Conservation (phyloP, 2,113 vertebrate species). For the Xiphophorus maculatus region DNA sequence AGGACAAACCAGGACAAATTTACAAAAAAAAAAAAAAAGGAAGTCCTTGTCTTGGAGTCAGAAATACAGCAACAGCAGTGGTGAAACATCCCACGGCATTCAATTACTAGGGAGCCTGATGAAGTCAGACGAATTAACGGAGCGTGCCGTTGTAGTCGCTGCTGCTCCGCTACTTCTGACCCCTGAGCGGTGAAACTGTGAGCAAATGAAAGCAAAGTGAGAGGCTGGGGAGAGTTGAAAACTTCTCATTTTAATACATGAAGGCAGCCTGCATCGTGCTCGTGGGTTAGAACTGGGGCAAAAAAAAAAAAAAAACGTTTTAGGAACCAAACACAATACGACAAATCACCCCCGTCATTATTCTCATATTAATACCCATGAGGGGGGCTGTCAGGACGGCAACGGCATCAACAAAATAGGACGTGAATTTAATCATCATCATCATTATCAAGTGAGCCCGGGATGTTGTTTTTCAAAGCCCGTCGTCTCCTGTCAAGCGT, state of each 20-base stretch:
- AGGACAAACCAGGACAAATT: constrained; percentile 10
- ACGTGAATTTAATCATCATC: constrained; percentile 18
- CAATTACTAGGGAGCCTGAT: constrained; percentile 1
- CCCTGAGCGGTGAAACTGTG: background rate
- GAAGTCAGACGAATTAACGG: background rate
- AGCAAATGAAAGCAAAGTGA: no score
- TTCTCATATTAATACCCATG: background rate
- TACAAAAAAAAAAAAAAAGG: background rate
- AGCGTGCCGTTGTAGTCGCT: background rate
- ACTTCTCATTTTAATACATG: background rate
- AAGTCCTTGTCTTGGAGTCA: constrained; percentile 6
- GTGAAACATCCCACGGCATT: background rate
- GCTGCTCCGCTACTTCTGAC: constrained; percentile 4
- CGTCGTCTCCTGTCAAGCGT: constrained; percentile 6
- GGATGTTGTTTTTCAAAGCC: constrained; percentile 16
- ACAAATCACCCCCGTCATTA: constrained; percentile 2
- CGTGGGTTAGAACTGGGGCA: background rate
- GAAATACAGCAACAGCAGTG: constrained; percentile 9
- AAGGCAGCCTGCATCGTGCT: constrained; percentile 7
- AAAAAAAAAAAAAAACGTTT: background rate
- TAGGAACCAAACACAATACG: constrained; percentile 6
- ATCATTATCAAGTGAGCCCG: constrained; percentile 6
- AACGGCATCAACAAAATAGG: constrained; percentile 9
- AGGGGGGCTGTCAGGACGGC: constrained; percentile 4
- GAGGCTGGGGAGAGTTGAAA: background rate